These are phyloP conservation scores for Brachionus angularis DNA, from an alignment of 1,140 invertebrate genomes.

Conservation along the genomic window DNA sequence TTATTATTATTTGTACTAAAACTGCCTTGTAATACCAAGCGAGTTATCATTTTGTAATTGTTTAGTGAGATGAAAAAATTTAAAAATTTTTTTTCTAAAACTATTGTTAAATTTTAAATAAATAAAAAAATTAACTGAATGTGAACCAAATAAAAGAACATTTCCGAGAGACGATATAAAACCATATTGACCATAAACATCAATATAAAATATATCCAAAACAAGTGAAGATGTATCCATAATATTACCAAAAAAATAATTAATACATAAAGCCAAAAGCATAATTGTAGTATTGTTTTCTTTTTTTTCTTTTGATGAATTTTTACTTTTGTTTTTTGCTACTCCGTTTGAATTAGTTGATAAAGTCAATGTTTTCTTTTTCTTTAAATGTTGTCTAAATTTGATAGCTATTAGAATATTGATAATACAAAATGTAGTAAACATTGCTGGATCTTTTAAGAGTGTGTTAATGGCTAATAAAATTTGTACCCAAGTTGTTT, in stretches of 20 bases:
- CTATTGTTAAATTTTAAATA: conserved; percentile 20
- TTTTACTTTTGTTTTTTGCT: background rate
- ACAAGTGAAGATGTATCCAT: conserved; percentile 1
- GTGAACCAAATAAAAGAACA: conserved; percentile 15
- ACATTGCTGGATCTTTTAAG: conserved; percentile 11
- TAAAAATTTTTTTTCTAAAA: conserved; percentile 23
- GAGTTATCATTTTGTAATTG: too few species aligned
- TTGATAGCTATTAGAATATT: conserved; percentile 13
- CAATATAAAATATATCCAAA: conserved; percentile 5
- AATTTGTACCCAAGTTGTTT: background rate
- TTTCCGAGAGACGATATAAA: conserved; percentile 8
- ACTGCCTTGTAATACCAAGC: too few species aligned
- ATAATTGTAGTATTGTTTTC: conserved; percentile 5
- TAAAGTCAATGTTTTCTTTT: background rate
- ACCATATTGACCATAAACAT: conserved; percentile 9
- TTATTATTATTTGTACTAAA: too few species aligned
- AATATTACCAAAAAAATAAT: conserved; percentile 24
- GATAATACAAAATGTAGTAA: conserved; percentile 12
- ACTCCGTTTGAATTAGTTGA: background rate
- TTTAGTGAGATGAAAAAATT: too few species aligned
- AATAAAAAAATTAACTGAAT: conserved; percentile 25
- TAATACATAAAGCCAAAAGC: background rate
- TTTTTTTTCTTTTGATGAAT: background rate
- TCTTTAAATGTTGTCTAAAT: background rate
- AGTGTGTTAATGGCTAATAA: background rate